Evolutionary conservation across 2,888 invertebrate genomes (phyloP), one percentile per base, ranked within the genome.

Genomic region (Pseudococcus jackbeardsleyi): DNA sequence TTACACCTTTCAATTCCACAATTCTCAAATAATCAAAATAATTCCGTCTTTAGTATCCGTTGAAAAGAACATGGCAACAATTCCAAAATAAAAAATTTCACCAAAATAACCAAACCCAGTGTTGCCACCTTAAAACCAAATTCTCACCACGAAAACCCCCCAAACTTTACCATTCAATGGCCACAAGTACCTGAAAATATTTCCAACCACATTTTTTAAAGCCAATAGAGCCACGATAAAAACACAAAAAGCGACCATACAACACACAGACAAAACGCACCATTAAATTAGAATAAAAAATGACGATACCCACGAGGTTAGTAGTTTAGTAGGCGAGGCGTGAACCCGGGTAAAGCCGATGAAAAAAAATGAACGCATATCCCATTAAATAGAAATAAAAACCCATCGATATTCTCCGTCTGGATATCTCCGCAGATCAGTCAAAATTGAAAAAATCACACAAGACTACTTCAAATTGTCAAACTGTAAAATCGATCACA

Each of bases 211-310:
- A n/a, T n/a, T 54, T 33, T 33, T 54, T 54, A 0, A 54, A 54
- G 54, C 54, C 54, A 6, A 54, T n/a, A n/a, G 0, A 5, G 54
- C n/a, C 17, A 54, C 54, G n/a, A 54, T n/a, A 17, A 9, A 64
- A 64, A 64, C 64, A 64, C 64, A 64, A 64, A 64, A 64, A 64
- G 64, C 64, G 64, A 22, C 64, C 64, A 64, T 64, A 64, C 64
- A 64, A 64, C 64, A 64, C 64, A 64, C 64, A 64, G 64, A 64
- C 64, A 64, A 64, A 64, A 54, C 19, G 64, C 22, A 64, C 22
- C 64, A 64, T 64, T 22, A 64, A 42, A 42, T 8, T 42, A 12
- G 22, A 11, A 64, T 22, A 64, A 22, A 5, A 59, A 19, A 59
- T 64, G 64, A 64, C 22, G 64, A 64, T 22, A 64, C 64, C 64